These are phyloP conservation scores for Thomomys bottae DNA, from an alignment of 2,113 vertebrate species.

Conservation along the genomic window DNA sequence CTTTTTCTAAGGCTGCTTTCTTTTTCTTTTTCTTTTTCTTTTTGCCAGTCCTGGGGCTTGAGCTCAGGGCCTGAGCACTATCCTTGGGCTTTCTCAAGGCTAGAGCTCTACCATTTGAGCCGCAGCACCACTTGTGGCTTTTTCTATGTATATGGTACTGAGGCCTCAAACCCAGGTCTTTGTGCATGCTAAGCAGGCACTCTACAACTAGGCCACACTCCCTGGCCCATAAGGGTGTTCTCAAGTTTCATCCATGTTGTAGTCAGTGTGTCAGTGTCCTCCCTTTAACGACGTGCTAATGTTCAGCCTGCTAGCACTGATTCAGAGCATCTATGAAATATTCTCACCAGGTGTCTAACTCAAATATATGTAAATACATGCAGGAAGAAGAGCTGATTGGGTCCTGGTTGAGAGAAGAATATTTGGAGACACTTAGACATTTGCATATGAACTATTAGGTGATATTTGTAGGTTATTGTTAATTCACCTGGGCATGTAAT, in stretches of 20 bases:
- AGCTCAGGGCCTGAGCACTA: too few relatives aligned
- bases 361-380: not conserved
- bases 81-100: too few relatives aligned
- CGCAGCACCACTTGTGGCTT: too few relatives aligned
- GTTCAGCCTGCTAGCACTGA: too few relatives aligned
- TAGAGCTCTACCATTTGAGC: too few relatives aligned
- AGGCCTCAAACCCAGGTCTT: too few relatives aligned
- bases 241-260: not conserved
- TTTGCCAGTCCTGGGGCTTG: too few relatives aligned
- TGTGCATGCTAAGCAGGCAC: too few relatives aligned
- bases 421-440: not conserved
- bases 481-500: not conserved
- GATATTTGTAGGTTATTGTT: not conserved
- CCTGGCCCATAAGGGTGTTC: not conserved
- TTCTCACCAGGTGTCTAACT: not conserved
- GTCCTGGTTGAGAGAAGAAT: not conserved
- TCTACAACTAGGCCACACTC: too few relatives aligned
- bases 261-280: not conserved
- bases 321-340: not conserved
- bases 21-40: too few relatives aligned
- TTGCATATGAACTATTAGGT: not conserved
- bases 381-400: not conserved
- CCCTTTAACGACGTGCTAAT: too few relatives aligned
- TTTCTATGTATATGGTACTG: too few relatives aligned
- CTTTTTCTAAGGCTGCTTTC: not conserved